A percentile compares a stretch with the other conserved stretches of the same genome.
Conservation (phyloP, 2,797 vertebrate genomes). For the Dicrostonyx torquatus region DNA sequence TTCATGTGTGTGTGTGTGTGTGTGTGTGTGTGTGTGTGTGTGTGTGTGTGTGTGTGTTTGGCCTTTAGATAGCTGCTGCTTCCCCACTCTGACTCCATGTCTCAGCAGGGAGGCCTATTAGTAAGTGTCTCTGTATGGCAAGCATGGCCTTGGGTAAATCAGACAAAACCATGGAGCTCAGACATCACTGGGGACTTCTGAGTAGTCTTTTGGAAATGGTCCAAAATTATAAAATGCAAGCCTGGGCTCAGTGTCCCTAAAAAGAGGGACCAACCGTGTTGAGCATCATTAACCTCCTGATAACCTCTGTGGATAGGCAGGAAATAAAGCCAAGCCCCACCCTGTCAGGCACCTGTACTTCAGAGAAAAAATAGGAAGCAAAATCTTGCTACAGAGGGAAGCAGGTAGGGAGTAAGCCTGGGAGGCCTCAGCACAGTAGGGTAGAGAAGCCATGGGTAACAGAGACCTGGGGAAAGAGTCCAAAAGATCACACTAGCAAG, state of each 20-base stretch:
- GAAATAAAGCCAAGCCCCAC: background rate
- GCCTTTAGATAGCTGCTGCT: background rate
- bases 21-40: background rate
- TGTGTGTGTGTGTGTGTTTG: background rate
- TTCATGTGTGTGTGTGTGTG: fast-evolving
- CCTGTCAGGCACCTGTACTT: too few relatives aligned
- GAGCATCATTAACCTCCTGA: background rate
- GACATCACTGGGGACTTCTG: background rate
- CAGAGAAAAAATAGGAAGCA: background rate
- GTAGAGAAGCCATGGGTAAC: background rate
- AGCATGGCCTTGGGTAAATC: background rate
- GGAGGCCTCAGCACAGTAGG: background rate
- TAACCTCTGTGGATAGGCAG: background rate
- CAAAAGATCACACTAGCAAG: background rate
- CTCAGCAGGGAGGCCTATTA: background rate
- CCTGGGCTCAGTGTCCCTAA: too few relatives aligned
- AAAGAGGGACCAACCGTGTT: background rate
- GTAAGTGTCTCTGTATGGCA: background rate
- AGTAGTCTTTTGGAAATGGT: background rate
- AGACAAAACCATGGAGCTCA: background rate
- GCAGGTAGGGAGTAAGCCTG: fast-evolving
- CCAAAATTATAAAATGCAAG: background rate
- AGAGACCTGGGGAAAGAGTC: background rate
- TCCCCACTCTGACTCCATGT: background rate
- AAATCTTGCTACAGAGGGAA: background rate